Percentiles rank a stretch among this genome's conserved stretches.
Conservation (phyloP, 2,113 vertebrate genomes). For the Xenus cinereus region DNA sequence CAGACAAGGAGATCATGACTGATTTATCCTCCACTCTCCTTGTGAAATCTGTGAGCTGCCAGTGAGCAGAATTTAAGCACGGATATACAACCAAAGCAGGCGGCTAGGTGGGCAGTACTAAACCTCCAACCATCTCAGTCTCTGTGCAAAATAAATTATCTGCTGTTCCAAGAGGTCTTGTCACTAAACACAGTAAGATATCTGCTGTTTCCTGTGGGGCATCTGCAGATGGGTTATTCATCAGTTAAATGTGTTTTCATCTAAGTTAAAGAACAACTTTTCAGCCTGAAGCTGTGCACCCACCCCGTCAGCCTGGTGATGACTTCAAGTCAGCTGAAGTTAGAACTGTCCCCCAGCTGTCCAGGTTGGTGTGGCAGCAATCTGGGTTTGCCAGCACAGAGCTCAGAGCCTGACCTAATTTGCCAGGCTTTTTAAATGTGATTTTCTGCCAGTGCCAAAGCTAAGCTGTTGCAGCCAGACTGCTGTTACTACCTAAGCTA, state of each 20-base stretch:
- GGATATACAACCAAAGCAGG: neutral
- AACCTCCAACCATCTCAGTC: neutral
- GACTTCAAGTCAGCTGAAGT: neutral
- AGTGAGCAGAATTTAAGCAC: neutral
- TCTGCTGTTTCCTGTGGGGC: neutral
- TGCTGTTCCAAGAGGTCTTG: neutral
- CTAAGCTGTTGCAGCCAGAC: neutral
- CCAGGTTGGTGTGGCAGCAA: neutral
- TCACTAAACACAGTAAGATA: neutral
- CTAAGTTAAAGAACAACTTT: neutral
- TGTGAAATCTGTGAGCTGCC: neutral
- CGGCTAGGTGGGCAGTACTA: neutral
- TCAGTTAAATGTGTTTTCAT: neutral
- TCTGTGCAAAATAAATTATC: neutral
- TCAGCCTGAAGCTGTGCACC: neutral
- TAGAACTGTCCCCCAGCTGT: neutral
- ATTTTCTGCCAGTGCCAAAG: neutral
- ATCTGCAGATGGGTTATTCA: neutral
- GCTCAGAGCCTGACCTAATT: neutral
- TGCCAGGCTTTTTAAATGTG: neutral
- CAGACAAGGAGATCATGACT: neutral
- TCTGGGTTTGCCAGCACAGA: neutral
- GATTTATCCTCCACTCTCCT: neutral
- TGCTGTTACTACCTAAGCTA: neutral
- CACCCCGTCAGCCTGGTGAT: neutral